Conservation (phyloP, 1,140 invertebrate genomes). For the Formica selysi region DNA sequence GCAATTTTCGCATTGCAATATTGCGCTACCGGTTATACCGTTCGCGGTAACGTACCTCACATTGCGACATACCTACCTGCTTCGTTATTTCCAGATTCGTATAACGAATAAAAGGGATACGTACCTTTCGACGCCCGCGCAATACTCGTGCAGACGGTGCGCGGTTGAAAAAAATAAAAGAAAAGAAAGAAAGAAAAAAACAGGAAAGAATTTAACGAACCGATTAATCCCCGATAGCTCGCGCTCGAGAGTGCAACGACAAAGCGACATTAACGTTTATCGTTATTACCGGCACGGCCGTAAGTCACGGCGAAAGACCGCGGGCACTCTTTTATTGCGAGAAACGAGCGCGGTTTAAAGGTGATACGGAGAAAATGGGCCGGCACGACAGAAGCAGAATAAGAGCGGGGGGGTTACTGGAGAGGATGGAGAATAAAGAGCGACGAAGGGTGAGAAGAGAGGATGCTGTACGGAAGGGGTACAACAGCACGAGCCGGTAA, state of each 20-base stretch:
- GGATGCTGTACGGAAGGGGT: background rate
- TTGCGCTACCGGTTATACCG: constrained; percentile 11
- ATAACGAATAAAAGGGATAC: constrained; percentile 17
- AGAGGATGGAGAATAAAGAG: constrained; percentile 22
- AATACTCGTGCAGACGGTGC: constrained; percentile 11
- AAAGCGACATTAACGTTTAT: constrained; percentile 75
- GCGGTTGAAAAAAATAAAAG: background rate
- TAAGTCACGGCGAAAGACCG: constrained; percentile 73
- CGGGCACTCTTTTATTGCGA: constrained; percentile 72
- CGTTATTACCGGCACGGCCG: constrained; percentile 71
- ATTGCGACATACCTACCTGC: background rate
- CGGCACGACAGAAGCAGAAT: constrained; percentile 67
- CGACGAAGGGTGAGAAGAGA: background rate
- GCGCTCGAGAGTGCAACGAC: constrained; percentile 61
- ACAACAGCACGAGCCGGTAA: constrained; percentile 65
- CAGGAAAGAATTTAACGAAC: constrained; percentile 69
- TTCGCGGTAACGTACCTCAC: constrained; percentile 20
- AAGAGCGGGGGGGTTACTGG: constrained; percentile 48
- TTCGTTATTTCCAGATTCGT: constrained; percentile 44
- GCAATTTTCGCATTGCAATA: constrained; percentile 71
- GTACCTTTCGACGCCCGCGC: constrained; percentile 6
- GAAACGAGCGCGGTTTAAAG: constrained; percentile 76
- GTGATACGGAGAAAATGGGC: constrained; percentile 74
- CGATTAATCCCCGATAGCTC: constrained; percentile 67
- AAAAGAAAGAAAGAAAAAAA: background rate